Evolutionary conservation across 2,888 invertebrate species (phyloP).

Genomic region (Melinopterus prodromus): DNA sequence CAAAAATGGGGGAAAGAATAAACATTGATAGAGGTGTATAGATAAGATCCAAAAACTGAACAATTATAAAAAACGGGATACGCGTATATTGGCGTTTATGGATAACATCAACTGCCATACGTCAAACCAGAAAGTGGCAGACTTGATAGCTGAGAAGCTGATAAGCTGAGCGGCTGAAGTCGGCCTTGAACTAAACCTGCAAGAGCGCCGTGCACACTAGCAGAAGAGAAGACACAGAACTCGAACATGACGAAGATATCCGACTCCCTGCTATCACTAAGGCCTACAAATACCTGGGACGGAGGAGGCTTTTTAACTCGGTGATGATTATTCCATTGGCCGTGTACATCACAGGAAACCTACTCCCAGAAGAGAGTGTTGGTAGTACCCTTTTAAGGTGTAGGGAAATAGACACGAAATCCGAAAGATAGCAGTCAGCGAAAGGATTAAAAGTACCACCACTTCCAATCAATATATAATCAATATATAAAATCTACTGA

Average conservation of each 20-base stretch:
- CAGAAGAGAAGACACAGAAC: neutral
- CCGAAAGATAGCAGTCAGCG: slow-evolving; percentile 6
- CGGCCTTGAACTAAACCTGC: slow-evolving; percentile 20
- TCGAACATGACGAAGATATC: neutral
- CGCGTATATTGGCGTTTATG: slow-evolving; percentile 37
- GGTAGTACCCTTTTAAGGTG: neutral
- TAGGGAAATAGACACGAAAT: slow-evolving; percentile 13
- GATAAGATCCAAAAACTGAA: neutral
- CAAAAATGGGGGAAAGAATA: neutral
- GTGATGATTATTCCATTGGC: too few relatives aligned
- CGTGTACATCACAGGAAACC: too few relatives aligned
- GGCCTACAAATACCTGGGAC: slow-evolving; percentile 13
- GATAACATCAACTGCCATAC: slow-evolving; percentile 38
- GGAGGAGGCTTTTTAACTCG: slow-evolving; percentile 7
- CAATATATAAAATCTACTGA: too few relatives aligned
- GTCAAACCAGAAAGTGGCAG: neutral
- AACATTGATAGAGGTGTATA: slow-evolving; percentile 35
- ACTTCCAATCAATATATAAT: too few relatives aligned
- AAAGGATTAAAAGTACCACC: slow-evolving; percentile 22
- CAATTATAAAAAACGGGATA: neutral
- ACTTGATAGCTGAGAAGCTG: neutral
- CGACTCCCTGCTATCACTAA: slow-evolving; percentile 6
- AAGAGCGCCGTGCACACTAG: neutral
- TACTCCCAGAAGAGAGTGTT: neutral
- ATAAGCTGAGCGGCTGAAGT: slow-evolving; percentile 17